Conservation (phyloP, 2,797 vertebrate genomes). For the Microhierax caerulescens region DNA sequence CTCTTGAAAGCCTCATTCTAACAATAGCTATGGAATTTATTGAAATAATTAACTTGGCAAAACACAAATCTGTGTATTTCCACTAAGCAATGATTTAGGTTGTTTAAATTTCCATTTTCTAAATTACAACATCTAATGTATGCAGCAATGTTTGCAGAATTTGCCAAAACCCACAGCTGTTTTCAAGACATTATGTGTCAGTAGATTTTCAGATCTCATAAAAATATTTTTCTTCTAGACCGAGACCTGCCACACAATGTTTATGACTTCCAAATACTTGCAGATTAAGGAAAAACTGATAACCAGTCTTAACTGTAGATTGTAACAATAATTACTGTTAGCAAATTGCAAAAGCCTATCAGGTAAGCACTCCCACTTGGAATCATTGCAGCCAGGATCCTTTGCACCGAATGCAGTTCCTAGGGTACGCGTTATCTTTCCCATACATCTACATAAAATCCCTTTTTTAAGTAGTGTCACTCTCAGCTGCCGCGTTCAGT, state of each 20-base stretch:
- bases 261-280: background rate
- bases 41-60: conserved; percentile 9
- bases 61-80: background rate
- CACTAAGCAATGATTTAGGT: background rate
- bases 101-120: background rate
- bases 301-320: background rate
- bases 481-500: conserved; percentile 12
- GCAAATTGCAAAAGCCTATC: background rate
- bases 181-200: background rate
- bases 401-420: background rate
- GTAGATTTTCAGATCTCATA: background rate
- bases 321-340: background rate
- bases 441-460: background rate
- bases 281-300: background rate
- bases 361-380: background rate
- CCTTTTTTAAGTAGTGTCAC: background rate
- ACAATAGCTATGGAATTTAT: conserved; percentile 31
- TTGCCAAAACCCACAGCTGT: background rate
- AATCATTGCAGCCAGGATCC: background rate
- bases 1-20: conserved; percentile 22
- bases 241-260: background rate
- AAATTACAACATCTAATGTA: background rate
- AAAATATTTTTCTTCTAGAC: background rate
- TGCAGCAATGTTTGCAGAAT: background rate
- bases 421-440: background rate